Evolutionary conservation across 2,888 invertebrate genomes (phyloP).

Genomic region (Agrochola lychnidis): DNA sequence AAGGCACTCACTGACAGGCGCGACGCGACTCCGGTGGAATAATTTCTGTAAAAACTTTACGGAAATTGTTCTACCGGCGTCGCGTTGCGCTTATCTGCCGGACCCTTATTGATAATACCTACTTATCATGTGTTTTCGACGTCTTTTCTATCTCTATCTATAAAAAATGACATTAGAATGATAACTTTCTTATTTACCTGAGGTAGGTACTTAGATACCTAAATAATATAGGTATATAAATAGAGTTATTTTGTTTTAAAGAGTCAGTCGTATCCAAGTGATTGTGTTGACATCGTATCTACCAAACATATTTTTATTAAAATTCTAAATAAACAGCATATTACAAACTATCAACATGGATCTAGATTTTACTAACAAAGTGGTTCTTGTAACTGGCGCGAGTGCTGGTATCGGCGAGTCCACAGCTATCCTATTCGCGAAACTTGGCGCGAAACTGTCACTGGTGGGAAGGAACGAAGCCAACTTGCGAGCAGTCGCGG

Average conservation of each 20-base stretch:
- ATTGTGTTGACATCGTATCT: not conserved
- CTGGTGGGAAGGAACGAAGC: constrained; percentile 71
- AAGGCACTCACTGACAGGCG: too few species aligned
- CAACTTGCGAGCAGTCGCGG: constrained; percentile 68
- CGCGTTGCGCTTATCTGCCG: too few species aligned
- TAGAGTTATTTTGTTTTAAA: not conserved
- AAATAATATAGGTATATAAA: not conserved
- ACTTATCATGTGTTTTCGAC: not conserved
- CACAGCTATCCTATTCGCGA: constrained; percentile 69
- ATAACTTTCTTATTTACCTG: not conserved
- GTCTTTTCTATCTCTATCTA: constrained; percentile 2
- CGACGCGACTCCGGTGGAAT: too few species aligned
- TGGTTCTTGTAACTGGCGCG: constrained; percentile 75
- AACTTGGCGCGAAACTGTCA: constrained; percentile 70
- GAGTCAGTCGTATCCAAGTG: not conserved
- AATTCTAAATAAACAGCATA: not conserved
- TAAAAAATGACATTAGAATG: not conserved
- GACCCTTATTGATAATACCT: too few species aligned
- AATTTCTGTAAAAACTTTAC: too few species aligned
- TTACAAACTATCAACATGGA: constrained; percentile 4
- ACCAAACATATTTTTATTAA: not conserved
- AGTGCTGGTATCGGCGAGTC: constrained; percentile 74
- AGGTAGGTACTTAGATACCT: not conserved
- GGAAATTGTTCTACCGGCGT: too few species aligned
- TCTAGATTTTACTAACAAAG: constrained; percentile 69